Evolutionary conservation across 2,888 invertebrate species (phyloP), one percentile per base, ranked within the genome.

Genomic region (Rhimphoctona megacephalus): DNA sequence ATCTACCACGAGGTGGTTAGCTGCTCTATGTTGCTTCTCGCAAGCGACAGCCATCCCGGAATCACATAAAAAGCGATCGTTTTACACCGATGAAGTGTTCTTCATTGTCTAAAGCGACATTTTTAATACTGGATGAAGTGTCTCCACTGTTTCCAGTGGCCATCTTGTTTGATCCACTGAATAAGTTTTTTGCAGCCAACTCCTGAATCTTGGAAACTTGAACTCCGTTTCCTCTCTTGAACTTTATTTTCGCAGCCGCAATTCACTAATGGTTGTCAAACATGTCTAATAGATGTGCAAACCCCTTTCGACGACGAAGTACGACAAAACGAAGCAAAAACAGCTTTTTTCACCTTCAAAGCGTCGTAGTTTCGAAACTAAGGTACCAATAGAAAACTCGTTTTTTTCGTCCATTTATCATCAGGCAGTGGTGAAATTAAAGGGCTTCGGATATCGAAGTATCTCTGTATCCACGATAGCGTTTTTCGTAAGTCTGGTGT

Each of bases 161-260:
- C 25, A 57, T 22, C 25, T 57, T 22, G 54, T 57, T 57, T 57
- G 22, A 57, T 57, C 25, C 57, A 57, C 43, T 69, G 69, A 69
- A 69, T 43, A 69, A 69, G 43, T 69, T 69, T 43, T 69, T 69
- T 22, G 69, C 43, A 22, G 39, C 43, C 69, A 69, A 69, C 69
- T 69, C 22, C 69, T 69, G 22, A 69, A 69, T 69, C 69, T 22
- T 69, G 69, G 69, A 69, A 69, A 46, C 46, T 69, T 69, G 43
- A 69, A 69, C 22, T 43, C 69, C 14, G 69, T 69, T 69, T 69
- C 69, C 69, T 69, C 69, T 43, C 69, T 69, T 69, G 69, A 69
- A 43, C 69, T 69, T 69, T 22, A 43, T 69, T 69, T 69, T 69
- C 14, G 69, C 46, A n/a, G 43, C 69, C 43, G 69, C 22, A 43